Percentiles rank a stretch among this genome's conserved stretches.
Conservation (phyloP, 2,888 invertebrate species). For the Sipunculus nudus region DNA sequence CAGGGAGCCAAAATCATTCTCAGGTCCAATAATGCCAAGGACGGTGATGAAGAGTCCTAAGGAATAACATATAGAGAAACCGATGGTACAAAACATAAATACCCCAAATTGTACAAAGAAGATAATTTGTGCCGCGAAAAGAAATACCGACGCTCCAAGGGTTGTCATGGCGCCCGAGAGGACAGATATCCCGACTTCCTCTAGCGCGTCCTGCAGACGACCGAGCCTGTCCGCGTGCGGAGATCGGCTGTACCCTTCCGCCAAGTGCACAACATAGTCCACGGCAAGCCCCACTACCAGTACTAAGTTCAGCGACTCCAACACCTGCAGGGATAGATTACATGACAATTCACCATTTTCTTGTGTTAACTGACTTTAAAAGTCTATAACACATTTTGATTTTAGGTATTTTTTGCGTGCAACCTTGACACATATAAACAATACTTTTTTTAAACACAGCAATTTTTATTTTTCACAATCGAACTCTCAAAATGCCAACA, state of each 20-base stretch:
- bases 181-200: slow-evolving; percentile 54
- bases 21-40: slow-evolving; percentile 49
- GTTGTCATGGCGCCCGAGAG: slow-evolving; percentile 57
- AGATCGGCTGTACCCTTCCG: slow-evolving; percentile 56
- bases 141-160: slow-evolving; percentile 52
- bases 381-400: no score
- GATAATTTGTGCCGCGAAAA: slow-evolving; percentile 51
- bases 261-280: slow-evolving; percentile 59
- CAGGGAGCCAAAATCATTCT: slow-evolving; percentile 35
- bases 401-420: no score
- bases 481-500: no score
- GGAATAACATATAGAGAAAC: slow-evolving; percentile 52
- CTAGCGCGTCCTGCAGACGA: slow-evolving; percentile 52
- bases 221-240: slow-evolving; percentile 44
- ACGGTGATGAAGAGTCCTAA: slow-evolving; percentile 50
- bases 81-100: slow-evolving; percentile 56
- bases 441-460: no score
- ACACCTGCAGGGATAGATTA: slow-evolving; percentile 27
- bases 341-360: background rate
- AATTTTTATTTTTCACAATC: no score
- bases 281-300: slow-evolving; percentile 58
- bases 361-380: background rate
- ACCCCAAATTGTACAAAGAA: slow-evolving; percentile 58
- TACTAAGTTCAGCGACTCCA: slow-evolving; percentile 59
- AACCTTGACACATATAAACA: no score